These are phyloP conservation scores for Aplidium turbinatum DNA, from an alignment of 23 tunicate species.

Conservation along the genomic window DNA sequence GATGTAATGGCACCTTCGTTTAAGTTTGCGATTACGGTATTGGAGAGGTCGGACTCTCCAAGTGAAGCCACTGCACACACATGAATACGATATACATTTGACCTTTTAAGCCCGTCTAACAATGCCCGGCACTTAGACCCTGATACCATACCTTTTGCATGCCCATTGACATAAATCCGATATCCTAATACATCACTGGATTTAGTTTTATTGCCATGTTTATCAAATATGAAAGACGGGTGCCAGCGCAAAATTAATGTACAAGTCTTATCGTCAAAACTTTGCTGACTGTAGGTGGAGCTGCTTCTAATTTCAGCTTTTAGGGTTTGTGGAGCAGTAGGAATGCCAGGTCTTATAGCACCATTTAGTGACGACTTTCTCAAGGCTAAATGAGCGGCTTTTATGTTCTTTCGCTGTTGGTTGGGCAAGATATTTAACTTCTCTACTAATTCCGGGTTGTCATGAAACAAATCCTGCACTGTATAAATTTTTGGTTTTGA, in stretches of 20 bases:
- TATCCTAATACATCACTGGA: slow-evolving; percentile 58
- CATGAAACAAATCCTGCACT: slow-evolving; percentile 57
- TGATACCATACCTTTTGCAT: slow-evolving; percentile 89
- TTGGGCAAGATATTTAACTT: slow-evolving; percentile 79
- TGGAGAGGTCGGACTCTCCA: slow-evolving; percentile 85
- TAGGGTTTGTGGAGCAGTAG: slow-evolving; percentile 71
- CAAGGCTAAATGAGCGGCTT: slow-evolving; percentile 28
- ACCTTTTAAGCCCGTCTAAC: slow-evolving; percentile 61
- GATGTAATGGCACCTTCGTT: neutral
- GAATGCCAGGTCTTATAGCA: slow-evolving; percentile 49
- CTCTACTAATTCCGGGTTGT: slow-evolving; percentile 59
- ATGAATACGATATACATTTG: slow-evolving; percentile 71
- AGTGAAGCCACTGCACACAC: slow-evolving; percentile 69
- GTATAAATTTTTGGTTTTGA: slow-evolving; percentile 58
- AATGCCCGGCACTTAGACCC: slow-evolving; percentile 66
- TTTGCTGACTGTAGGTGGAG: slow-evolving; percentile 1
- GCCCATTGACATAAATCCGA: slow-evolving; percentile 94
- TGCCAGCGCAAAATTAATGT: slow-evolving; percentile 79
- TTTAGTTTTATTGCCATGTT: slow-evolving; percentile 67
- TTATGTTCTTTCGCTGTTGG: slow-evolving; percentile 66
- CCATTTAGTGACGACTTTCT: slow-evolving; percentile 22
- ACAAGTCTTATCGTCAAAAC: slow-evolving; percentile 11
- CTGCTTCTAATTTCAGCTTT: slow-evolving; percentile 62
- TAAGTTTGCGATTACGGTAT: slow-evolving; percentile 55
- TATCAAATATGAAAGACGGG: slow-evolving; percentile 64